These are phyloP conservation scores for Halcyon chelicuti DNA, from an alignment of 2,797 vertebrate genomes.

Conservation along the genomic window DNA sequence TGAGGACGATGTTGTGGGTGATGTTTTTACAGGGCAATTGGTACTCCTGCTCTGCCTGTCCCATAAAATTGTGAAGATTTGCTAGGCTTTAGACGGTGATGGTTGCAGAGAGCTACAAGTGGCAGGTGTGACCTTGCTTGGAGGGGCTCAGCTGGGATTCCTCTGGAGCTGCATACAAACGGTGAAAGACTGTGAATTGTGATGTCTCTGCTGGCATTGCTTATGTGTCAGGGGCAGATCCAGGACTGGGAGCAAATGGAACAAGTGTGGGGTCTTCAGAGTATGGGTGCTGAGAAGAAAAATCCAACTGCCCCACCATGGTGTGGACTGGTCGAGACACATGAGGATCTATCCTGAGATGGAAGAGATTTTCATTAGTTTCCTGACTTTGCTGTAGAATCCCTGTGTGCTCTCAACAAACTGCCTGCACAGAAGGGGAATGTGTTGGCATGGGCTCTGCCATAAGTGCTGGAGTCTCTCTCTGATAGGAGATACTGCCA, in stretches of 20 bases:
- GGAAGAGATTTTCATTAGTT: constrained; percentile 7
- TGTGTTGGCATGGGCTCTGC: background rate
- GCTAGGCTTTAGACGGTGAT: background rate
- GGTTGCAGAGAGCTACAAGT: background rate
- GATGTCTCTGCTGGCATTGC: background rate
- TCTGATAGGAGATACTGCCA: background rate
- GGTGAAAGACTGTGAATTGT: accelerated
- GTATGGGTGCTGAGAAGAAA: background rate
- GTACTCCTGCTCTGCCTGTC: background rate
- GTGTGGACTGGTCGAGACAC: background rate
- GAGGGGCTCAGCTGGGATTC: background rate
- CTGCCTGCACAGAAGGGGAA: background rate
- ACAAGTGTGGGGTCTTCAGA: background rate
- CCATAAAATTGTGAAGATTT: background rate
- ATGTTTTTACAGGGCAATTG: background rate
- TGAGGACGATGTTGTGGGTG: background rate
- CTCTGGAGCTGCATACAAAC: background rate
- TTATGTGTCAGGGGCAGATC: background rate
- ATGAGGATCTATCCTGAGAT: background rate
- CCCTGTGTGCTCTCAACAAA: background rate
- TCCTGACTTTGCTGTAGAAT: constrained; percentile 1
- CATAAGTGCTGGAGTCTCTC: background rate
- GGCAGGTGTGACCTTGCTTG: background rate
- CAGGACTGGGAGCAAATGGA: background rate
- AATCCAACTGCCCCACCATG: background rate